Evolutionary conservation across 2,113 vertebrate species (phyloP).

Genomic region (Neolamprologus fasciatus): DNA sequence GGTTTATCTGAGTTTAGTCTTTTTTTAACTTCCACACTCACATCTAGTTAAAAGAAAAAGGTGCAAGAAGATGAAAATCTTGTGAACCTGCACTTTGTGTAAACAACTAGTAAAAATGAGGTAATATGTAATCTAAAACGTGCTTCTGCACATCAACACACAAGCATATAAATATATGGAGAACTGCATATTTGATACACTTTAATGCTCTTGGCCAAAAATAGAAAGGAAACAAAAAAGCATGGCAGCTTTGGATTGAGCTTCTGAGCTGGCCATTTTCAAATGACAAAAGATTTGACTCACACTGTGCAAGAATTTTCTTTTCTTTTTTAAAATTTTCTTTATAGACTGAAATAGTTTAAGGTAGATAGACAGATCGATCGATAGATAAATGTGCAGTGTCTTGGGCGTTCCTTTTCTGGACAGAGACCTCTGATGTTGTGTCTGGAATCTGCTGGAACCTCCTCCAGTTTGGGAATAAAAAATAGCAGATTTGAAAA

Average conservation of each 20-base stretch:
- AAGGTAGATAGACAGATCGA: background rate
- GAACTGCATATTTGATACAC: background rate
- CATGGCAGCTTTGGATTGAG: background rate
- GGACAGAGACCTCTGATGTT: background rate
- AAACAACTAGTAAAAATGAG: background rate
- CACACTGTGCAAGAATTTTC: background rate
- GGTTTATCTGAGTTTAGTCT: background rate
- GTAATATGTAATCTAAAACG: background rate
- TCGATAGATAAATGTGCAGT: background rate
- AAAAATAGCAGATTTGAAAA: background rate
- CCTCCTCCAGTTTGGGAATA: background rate
- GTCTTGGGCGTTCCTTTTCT: background rate
- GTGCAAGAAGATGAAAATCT: background rate
- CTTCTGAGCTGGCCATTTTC: background rate
- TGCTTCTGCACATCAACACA: background rate
- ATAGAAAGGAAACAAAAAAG: background rate
- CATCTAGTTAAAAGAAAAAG: background rate
- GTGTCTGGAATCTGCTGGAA: background rate
- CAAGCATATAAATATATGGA: background rate
- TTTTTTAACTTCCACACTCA: background rate
- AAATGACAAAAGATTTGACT: background rate
- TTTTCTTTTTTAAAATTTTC: background rate
- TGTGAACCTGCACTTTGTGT: rapidly evolving
- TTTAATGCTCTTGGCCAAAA: background rate
- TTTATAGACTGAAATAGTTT: background rate